Conservation (phyloP, 2,797 vertebrate species). For the Calcarius lapponicus region DNA sequence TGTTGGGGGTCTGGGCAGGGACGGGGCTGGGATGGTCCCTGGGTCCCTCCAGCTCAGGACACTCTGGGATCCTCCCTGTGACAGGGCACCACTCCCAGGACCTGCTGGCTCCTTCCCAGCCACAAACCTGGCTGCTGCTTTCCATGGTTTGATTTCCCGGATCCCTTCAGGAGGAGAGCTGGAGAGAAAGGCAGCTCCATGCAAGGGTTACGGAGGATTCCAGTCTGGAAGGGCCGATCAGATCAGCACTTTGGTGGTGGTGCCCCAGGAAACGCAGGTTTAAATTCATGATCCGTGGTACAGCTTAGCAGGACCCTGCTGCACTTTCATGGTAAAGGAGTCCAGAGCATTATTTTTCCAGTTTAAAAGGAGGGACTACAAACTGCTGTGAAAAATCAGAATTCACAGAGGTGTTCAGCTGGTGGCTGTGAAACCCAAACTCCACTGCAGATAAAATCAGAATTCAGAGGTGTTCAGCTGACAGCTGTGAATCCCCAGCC, state of each 20-base stretch:
- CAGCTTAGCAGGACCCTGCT: neutral
- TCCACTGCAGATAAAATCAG: too few species aligned
- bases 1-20: too few species aligned
- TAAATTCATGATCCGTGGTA: neutral
- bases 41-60: neutral
- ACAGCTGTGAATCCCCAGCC: too few species aligned
- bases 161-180: neutral
- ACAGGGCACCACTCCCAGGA: neutral
- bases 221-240: neutral
- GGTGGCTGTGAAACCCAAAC: too few species aligned
- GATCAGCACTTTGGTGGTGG: neutral
- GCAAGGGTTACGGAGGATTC: neutral
- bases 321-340: neutral
- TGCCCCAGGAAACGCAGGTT: neutral
- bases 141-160: neutral
- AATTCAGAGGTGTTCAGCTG: too few species aligned
- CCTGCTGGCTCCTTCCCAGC: neutral
- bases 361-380: neutral
- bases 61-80: neutral
- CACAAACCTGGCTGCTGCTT: neutral
- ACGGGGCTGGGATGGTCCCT: neutral
- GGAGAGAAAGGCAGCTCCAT: neutral
- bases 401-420: too few species aligned
- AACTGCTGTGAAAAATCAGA: neutral
- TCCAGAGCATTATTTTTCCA: fast-evolving